These are phyloP conservation scores for Albula goreensis DNA, from an alignment of 2,113 vertebrate genomes.

Conservation along the genomic window DNA sequence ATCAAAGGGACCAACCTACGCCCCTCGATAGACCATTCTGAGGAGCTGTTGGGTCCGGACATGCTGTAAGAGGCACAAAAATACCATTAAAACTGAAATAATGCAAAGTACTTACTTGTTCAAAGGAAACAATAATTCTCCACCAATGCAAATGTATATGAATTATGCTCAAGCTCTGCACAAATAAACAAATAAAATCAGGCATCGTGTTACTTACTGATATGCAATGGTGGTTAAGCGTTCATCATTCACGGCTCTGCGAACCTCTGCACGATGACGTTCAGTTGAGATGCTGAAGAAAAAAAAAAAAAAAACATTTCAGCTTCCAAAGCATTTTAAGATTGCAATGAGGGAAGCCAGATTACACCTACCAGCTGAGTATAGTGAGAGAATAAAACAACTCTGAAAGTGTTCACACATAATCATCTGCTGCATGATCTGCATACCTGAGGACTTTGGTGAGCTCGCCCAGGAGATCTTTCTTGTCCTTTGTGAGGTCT, in stretches of 20 bases:
- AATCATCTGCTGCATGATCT: not conserved
- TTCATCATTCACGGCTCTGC: slow-evolving; percentile 96
- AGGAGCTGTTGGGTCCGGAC: slow-evolving; percentile 96
- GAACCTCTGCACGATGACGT: slow-evolving; percentile 94
- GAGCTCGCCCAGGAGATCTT: slow-evolving; percentile 94
- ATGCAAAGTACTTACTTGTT: not conserved
- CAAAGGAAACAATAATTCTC: not conserved
- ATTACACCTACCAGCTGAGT: not conserved
- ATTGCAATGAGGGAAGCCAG: no score
- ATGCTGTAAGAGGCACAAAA: slow-evolving; percentile 71
- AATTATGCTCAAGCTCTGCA: not conserved
- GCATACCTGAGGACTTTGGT: slow-evolving; percentile 94
- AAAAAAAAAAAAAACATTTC: not conserved
- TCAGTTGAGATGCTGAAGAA: slow-evolving; percentile 90
- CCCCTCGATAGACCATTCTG: slow-evolving; percentile 96
- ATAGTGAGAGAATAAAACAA: not conserved
- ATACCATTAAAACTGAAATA: not conserved
- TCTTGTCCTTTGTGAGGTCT: slow-evolving; percentile 97
- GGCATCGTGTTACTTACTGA: slow-evolving; percentile 77
- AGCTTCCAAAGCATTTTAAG: not conserved
- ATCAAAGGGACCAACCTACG: slow-evolving; percentile 92
- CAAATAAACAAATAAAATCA: no score
- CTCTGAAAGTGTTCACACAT: not conserved
- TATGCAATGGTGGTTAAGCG: slow-evolving; percentile 94
- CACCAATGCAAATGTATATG: not conserved